Conservation (phyloP, 2,113 vertebrate species). For the Atrichornis clamosus region DNA sequence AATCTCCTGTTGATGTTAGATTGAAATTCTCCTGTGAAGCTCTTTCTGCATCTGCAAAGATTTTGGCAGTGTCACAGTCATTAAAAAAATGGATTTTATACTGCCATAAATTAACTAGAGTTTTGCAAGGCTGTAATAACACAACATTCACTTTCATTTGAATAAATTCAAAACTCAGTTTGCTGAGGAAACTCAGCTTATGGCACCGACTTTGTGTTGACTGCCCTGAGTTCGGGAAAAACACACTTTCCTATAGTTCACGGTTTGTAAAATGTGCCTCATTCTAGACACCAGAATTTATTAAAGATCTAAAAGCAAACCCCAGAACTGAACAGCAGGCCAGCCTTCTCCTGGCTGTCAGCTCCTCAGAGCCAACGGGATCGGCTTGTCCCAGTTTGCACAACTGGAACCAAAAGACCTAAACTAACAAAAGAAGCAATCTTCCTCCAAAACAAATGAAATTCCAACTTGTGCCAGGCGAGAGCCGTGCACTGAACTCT, state of each 20-base stretch:
- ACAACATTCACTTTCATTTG: neutral
- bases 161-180: neutral
- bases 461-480: conserved; percentile 6
- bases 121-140: neutral
- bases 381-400: neutral
- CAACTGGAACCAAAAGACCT: conserved; percentile 42
- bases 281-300: neutral
- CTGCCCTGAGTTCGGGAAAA: neutral
- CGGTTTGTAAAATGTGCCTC: neutral
- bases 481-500: conserved; percentile 52
- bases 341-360: neutral
- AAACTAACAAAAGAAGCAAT: conserved; percentile 43
- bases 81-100: conserved; percentile 3
- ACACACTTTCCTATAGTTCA: neutral
- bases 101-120: conserved; percentile 7
- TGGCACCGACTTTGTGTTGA: neutral
- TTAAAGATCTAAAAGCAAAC: neutral
- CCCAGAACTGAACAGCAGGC: neutral
- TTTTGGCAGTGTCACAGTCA: conserved; percentile 57
- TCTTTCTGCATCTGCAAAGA: conserved; percentile 62
- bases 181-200: neutral
- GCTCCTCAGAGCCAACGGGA: neutral
- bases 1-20: conserved; percentile 53
- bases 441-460: conserved; percentile 40
- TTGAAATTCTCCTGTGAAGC: conserved; percentile 59